Evolutionary conservation across 92 coral and sea anemone genomes (phyloP).

Genomic region (Porites evermanni): DNA sequence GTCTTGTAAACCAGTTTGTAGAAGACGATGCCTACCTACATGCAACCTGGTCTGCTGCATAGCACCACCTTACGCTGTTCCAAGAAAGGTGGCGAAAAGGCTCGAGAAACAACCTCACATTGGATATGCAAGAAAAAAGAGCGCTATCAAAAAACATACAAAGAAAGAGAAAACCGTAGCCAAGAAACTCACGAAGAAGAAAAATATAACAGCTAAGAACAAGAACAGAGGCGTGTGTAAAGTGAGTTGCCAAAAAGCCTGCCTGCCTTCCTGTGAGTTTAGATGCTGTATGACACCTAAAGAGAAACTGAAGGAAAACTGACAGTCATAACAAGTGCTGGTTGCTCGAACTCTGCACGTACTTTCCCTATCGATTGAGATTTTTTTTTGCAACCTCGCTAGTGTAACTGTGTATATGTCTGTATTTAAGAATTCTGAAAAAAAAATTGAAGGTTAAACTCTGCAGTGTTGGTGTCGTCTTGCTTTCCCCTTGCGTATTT

Average conservation of each 20-base stretch:
- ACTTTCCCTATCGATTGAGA: too few relatives aligned
- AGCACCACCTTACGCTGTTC: slow-evolving; percentile 72
- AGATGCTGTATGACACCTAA: slow-evolving; percentile 78
- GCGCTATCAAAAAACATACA: slow-evolving; percentile 30
- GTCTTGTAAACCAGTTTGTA: slow-evolving; percentile 74
- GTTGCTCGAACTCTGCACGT: too few relatives aligned
- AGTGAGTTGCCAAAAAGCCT: slow-evolving; percentile 68
- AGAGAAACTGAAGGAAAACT: not conserved
- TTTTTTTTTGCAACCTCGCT: too few relatives aligned
- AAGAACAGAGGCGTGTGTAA: slow-evolving; percentile 74
- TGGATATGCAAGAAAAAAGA: slow-evolving; percentile 16
- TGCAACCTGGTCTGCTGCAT: slow-evolving; percentile 96
- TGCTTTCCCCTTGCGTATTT: too few relatives aligned
- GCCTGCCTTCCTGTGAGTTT: slow-evolving; percentile 91
- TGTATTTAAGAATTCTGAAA: too few relatives aligned
- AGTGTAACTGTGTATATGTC: too few relatives aligned
- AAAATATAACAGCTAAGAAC: slow-evolving; percentile 34
- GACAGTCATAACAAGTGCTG: not conserved
- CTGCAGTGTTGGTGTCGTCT: too few relatives aligned
- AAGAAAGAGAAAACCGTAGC: slow-evolving; percentile 36
- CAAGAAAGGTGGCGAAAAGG: slow-evolving; percentile 20
- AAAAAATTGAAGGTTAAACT: too few relatives aligned
- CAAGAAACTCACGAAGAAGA: slow-evolving; percentile 20
- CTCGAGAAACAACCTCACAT: slow-evolving; percentile 12
- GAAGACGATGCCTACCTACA: slow-evolving; percentile 86